Conservation (phyloP, 2,797 vertebrate species). For the Adelosebastes latens region DNA sequence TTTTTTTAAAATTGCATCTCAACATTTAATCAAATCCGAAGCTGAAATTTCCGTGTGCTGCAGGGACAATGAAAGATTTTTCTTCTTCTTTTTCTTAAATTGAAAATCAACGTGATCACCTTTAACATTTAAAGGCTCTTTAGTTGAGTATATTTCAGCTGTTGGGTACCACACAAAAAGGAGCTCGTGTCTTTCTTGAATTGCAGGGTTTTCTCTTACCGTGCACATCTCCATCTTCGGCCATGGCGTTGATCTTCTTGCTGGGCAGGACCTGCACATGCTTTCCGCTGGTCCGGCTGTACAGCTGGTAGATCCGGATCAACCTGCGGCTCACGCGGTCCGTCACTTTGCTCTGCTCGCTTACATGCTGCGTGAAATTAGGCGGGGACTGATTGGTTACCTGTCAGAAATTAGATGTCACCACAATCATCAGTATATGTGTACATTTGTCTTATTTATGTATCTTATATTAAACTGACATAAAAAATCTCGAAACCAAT, state of each 20-base stretch:
- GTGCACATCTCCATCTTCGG: conserved; percentile 95
- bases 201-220: conserved; percentile 80
- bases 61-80: not conserved
- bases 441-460: conserved; percentile 15
- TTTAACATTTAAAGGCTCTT: not conserved
- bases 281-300: conserved; percentile 98
- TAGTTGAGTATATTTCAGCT: not conserved
- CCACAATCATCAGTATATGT: conserved; percentile 76
- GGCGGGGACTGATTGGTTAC: conserved; percentile 99
- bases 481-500: not conserved
- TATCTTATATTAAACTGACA: not conserved
- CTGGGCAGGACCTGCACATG: conserved; percentile 97
- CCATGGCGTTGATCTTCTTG: conserved; percentile 99
- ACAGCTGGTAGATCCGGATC: conserved; percentile 98
- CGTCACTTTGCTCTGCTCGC: conserved; percentile 99
- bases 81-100: not conserved
- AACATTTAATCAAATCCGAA: not conserved
- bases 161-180: not conserved
- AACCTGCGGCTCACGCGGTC: conserved; percentile 97
- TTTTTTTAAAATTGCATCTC: not conserved
- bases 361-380: conserved; percentile 99
- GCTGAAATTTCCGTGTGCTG: not conserved
- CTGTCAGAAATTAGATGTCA: conserved; percentile 96
- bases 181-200: not conserved
- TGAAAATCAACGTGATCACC: not conserved